Evolutionary conservation across 2,888 invertebrate species (phyloP), one percentile per base, ranked within the genome.

Genomic region (Eristalis pertinax): DNA sequence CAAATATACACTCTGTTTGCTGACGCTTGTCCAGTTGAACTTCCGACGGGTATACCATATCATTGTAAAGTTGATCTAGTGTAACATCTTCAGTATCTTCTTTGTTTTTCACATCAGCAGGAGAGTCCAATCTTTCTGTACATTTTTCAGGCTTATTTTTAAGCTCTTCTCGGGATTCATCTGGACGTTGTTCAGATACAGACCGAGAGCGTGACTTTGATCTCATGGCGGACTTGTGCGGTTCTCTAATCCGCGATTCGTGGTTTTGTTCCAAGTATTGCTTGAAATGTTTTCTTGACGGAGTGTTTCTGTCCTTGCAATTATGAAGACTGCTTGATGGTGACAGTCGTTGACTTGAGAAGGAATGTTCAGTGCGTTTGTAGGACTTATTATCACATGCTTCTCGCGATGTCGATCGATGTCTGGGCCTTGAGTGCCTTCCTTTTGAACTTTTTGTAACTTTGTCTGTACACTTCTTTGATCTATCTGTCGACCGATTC

Each of bases 371-470:
- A 8, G 13, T 13, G 13, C 38, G 38, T 38, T 15, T 65, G 7
- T 64, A 56, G 4, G 43, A 5, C 19, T 65, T 67, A 0, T 58
- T 67, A 15, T 79, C 60, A 29, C 24, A 38, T 10, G 8, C 26
- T 11, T 77, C 72, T 2, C 32, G 62, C 11, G 73, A 68, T 22
- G 24, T 26, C 1, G 84, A 84, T 64, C 56, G 50, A 0, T 75
- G 60, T 0, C 24, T 58, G 0, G 84, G 79, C 4, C 80, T 38
- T 8, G 84, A 84, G 19, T 80, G 72, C 11, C 80, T 84, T 3
- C 58, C 80, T 68, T 73, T 84, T 8, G 58, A 56, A 19, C 50
- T 4, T 15, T 64, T 65, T 5, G 2, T 75, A 0, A 60, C 79
- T 10, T 69, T 22, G 0, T 74, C 74, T 19, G 75, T 5, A 19